Evolutionary conservation across 2,888 invertebrate species (phyloP).

Genomic region (Heteromyza rotundicornis): DNA sequence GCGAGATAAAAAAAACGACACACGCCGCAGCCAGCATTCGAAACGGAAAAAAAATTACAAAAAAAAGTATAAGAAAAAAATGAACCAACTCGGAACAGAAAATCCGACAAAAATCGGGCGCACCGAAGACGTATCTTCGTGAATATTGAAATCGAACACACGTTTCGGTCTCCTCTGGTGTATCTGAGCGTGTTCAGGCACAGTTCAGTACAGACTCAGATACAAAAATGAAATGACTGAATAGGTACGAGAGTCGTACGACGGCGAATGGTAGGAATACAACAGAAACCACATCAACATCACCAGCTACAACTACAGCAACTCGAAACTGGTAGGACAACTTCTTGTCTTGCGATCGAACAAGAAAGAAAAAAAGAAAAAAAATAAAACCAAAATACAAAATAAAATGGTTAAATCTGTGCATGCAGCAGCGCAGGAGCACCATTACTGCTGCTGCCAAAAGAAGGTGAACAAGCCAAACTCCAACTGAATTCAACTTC

Average conservation of each 20-base stretch:
- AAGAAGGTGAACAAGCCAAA: conserved; percentile 21
- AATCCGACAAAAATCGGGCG: neutral
- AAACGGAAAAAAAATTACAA: neutral
- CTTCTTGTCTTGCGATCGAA: conserved; percentile 44
- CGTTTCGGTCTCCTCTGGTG: neutral
- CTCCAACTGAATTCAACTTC: conserved; percentile 10
- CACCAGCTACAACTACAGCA: no score
- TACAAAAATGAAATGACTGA: neutral
- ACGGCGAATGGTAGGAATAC: conserved; percentile 28
- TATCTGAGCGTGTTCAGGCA: neutral
- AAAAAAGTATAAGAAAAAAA: no score
- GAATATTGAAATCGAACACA: neutral
- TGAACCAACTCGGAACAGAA: neutral
- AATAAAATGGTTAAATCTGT: conserved; percentile 10
- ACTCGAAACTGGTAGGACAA: conserved; percentile 55
- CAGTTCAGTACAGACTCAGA: neutral
- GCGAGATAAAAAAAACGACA: neutral
- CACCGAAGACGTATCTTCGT: neutral
- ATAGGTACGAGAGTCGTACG: neutral
- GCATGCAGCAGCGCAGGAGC: neutral
- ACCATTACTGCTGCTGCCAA: neutral
- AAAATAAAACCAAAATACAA: conserved; percentile 12
- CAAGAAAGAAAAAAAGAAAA: conserved; percentile 24
- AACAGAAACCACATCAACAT: no score
- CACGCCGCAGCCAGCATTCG: neutral